Percentiles rank a stretch among this genome's conserved stretches.
These are phyloP conservation scores for Cynodonichthys magdalenae DNA, from an alignment of 2,797 vertebrate genomes.

Conservation along the genomic window DNA sequence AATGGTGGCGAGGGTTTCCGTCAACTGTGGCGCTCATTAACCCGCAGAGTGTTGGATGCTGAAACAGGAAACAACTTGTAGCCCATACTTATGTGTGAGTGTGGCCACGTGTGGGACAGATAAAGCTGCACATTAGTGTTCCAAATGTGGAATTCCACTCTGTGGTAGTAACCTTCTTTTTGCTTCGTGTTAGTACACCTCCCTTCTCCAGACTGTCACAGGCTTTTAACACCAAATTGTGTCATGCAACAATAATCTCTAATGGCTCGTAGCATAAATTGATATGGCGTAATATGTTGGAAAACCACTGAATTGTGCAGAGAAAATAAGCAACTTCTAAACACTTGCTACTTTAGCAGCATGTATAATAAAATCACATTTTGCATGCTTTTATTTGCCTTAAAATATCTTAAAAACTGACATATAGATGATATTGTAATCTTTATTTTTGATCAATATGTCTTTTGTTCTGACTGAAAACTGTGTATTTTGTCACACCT, in stretches of 20 bases:
- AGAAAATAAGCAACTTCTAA: constrained; percentile 23
- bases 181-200: constrained; percentile 25
- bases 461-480: constrained; percentile 1
- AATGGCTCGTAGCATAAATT: constrained; percentile 53
- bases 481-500: constrained; percentile 1
- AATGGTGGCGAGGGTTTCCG: constrained; percentile 41
- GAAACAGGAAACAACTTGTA: constrained; percentile 55
- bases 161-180: constrained; percentile 25
- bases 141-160: constrained; percentile 48
- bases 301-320: constrained; percentile 21
- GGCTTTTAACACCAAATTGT: constrained; percentile 63
- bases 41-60: constrained; percentile 48
- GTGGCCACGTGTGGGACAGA: constrained; percentile 25
- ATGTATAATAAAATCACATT: constrained; percentile 13
- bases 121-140: constrained; percentile 34
- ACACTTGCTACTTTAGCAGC: constrained; percentile 1
- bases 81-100: constrained; percentile 28
- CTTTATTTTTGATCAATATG: constrained; percentile 4
- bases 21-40: constrained; percentile 53
- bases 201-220: constrained; percentile 37
- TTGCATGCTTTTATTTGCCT: background rate
- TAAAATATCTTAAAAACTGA: background rate
- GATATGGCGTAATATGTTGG: constrained; percentile 44
- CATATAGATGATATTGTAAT: background rate
- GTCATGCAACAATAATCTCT: constrained; percentile 54